A percentile compares a stretch with the other conserved stretches of the same genome.
Evolutionary conservation across 2,113 vertebrate genomes (phyloP).

Genomic region (Bostrychus sinensis): DNA sequence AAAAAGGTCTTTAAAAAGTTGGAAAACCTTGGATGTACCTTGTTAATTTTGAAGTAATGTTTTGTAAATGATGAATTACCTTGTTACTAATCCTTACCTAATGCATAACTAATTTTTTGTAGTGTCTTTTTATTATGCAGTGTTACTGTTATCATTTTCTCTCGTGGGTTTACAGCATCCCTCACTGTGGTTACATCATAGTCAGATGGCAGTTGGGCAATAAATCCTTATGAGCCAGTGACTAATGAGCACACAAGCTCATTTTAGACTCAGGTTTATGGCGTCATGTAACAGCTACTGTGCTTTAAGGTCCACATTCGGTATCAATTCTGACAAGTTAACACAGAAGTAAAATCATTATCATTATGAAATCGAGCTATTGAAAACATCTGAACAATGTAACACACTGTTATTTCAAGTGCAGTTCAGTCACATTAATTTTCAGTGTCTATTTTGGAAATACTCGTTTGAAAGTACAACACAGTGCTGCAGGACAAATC

Average conservation of each 20-base stretch:
- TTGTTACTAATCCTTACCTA: too few relatives aligned
- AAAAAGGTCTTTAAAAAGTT: too few relatives aligned
- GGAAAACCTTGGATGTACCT: too few relatives aligned
- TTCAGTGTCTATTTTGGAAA: slow-evolving; percentile 8
- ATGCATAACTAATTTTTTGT: too few relatives aligned
- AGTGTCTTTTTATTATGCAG: too few relatives aligned
- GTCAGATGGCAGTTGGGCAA: slow-evolving; percentile 41
- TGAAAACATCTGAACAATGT: background rate
- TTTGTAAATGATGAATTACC: too few relatives aligned
- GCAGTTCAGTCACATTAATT: background rate
- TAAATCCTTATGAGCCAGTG: slow-evolving; percentile 46
- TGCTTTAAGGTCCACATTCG: slow-evolving; percentile 4
- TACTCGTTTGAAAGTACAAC: background rate
- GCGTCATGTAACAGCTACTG: slow-evolving; percentile 18
- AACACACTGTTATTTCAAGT: background rate
- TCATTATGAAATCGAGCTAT: background rate
- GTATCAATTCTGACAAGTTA: slow-evolving; percentile 2
- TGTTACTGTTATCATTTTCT: background rate
- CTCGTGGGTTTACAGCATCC: slow-evolving; percentile 22
- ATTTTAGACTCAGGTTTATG: slow-evolving; percentile 38
- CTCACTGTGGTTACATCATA: slow-evolving; percentile 33
- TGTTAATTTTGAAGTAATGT: too few relatives aligned
- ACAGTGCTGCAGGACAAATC: slow-evolving; percentile 13
- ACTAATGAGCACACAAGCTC: slow-evolving; percentile 28
- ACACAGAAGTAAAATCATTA: background rate